Conservation (phyloP, 2,888 invertebrate genomes). For the Tenthredo amoena region DNA sequence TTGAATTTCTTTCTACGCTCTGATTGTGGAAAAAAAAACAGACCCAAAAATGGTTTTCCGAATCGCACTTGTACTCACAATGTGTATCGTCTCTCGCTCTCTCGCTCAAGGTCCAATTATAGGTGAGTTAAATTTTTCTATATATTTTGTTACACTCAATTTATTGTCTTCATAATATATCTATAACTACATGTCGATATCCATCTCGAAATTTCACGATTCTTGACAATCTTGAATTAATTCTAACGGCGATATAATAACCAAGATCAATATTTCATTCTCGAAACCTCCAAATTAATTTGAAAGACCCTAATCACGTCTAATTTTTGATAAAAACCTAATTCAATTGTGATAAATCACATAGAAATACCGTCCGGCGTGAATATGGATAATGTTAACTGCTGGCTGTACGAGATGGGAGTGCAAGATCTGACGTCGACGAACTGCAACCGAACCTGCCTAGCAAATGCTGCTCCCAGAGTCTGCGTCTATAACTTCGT, state of each 20-base stretch:
- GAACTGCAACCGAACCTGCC: conserved; percentile 27
- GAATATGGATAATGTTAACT: conserved; percentile 16
- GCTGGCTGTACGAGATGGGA: conserved; percentile 14
- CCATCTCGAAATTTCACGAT: background rate
- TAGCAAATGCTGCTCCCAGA: conserved; percentile 59
- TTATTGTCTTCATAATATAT: background rate
- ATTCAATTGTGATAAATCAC: background rate
- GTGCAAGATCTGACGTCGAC: conserved; percentile 28
- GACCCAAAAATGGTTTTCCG: conserved; percentile 9
- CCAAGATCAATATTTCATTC: background rate
- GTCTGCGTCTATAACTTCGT: conserved; percentile 77
- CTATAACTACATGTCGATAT: background rate
- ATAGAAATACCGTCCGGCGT: conserved; percentile 7
- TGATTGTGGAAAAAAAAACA: background rate
- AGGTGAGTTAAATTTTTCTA: background rate
- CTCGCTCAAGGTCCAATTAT: conserved; percentile 7
- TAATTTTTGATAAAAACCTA: background rate
- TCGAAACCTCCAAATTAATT: no score
- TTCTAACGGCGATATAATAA: background rate
- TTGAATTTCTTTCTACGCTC: background rate
- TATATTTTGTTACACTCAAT: background rate
- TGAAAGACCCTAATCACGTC: no score
- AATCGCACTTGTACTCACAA: background rate
- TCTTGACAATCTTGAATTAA: background rate
- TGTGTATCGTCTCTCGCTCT: background rate